phyloP scores from a whole-genome alignment of 2,888 invertebrate species.

The Philhelius pedissequus region DNA sequence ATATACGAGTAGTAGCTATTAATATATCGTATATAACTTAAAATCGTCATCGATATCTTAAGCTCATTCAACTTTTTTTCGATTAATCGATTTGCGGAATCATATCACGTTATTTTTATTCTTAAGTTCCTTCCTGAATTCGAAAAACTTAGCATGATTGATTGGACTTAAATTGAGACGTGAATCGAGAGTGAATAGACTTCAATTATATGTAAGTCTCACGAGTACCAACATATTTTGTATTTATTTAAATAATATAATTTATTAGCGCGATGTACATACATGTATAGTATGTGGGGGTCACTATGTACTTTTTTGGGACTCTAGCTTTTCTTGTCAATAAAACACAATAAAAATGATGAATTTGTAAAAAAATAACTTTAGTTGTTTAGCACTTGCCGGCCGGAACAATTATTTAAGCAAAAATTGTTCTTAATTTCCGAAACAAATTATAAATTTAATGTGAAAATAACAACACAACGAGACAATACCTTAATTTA shows the following conservation, averaged over 20 bases:
- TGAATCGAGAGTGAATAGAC: neutral
- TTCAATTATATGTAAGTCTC: neutral
- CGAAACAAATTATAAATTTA: neutral
- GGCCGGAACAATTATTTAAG: neutral
- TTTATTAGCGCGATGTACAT: neutral
- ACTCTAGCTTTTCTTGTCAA: neutral
- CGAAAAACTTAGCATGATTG: neutral
- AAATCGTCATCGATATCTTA: neutral
- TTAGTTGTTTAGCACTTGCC: neutral
- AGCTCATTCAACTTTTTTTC: neutral
- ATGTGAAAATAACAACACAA: neutral
- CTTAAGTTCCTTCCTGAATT: constrained; percentile 27
- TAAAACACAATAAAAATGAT: neutral
- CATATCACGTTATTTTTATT: neutral
- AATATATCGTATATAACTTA: no score
- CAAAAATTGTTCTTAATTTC: neutral
- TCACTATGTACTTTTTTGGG: constrained; percentile 4
- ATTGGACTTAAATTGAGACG: neutral
- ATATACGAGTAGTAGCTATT: no score
- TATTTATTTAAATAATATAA: neutral
- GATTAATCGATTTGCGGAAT: neutral
- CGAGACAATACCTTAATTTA: neutral
- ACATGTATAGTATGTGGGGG: neutral
- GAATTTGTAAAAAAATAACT: neutral
- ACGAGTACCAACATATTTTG: neutral